Conservation (phyloP, 2,888 invertebrate genomes). For the Apotomis turbidana region DNA sequence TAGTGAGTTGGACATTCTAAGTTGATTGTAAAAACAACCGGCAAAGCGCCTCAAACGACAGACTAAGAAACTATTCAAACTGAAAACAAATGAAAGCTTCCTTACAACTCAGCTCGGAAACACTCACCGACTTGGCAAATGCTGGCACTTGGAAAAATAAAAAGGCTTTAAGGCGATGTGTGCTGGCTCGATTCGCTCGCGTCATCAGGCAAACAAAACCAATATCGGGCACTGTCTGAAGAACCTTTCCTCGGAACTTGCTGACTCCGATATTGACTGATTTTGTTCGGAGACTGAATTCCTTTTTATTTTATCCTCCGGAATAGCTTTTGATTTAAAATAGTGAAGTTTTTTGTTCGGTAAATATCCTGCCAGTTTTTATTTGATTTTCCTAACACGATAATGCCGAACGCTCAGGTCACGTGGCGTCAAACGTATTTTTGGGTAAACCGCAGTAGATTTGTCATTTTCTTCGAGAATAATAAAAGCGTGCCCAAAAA, state of each 20-base stretch:
- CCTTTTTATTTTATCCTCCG: not conserved
- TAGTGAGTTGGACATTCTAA: no score
- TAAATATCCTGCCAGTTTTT: no score
- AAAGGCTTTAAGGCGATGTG: constrained; percentile 1
- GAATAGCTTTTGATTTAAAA: no score
- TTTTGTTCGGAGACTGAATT: constrained; percentile 7
- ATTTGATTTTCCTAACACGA: no score
- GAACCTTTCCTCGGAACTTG: constrained; percentile 17
- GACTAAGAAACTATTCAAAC: not conserved
- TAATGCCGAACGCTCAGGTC: no score
- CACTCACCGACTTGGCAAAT: not conserved
- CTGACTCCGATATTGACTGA: constrained; percentile 26
- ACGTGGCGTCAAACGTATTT: no score
- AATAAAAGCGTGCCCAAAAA: no score
- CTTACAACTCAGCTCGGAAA: not conserved
- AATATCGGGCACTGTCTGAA: constrained; percentile 18
- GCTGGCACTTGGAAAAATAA: constrained; percentile 1
- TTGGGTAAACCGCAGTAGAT: no score
- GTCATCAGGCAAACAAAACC: constrained; percentile 34
- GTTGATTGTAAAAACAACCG: not conserved
- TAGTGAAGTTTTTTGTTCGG: no score
- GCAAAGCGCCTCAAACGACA: not conserved
- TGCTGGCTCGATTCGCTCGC: constrained; percentile 3
- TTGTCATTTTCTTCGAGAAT: no score
- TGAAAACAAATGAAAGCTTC: not conserved